These are phyloP conservation scores for Cheilosia scutellata DNA, from an alignment of 2,888 invertebrate species.

Conservation along the genomic window DNA sequence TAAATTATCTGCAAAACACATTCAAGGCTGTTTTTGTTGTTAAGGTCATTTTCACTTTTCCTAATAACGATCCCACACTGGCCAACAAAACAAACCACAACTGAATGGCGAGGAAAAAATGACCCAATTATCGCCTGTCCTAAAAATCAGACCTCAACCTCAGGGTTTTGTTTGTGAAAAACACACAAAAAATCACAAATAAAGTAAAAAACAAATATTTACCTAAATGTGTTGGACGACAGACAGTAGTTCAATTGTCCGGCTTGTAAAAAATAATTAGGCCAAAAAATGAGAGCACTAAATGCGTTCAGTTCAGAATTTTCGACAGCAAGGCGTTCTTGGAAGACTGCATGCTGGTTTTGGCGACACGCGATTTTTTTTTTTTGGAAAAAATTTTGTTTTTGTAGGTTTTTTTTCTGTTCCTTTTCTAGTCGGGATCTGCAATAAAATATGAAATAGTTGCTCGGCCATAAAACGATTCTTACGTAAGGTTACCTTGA, in stretches of 20 bases:
- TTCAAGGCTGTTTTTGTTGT: slow-evolving; percentile 7
- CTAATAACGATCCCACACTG: slow-evolving; percentile 7
- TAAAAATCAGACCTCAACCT: slow-evolving; percentile 56
- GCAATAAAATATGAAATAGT: slow-evolving; percentile 55
- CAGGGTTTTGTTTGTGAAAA: slow-evolving; percentile 12
- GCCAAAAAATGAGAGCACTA: slow-evolving; percentile 80
- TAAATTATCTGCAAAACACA: neutral
- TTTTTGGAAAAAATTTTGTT: slow-evolving; percentile 21
- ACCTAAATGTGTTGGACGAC: slow-evolving; percentile 9
- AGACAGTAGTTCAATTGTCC: slow-evolving; percentile 59
- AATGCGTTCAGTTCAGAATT: slow-evolving; percentile 27
- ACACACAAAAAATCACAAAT: slow-evolving; percentile 48
- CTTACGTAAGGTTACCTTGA: slow-evolving; percentile 73
- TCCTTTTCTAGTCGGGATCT: neutral
- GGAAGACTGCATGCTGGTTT: slow-evolving; percentile 55
- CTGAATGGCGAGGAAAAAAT: slow-evolving; percentile 59
- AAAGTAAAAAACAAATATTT: slow-evolving; percentile 72
- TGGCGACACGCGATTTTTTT: slow-evolving; percentile 57
- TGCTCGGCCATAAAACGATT: slow-evolving; percentile 67
- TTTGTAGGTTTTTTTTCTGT: slow-evolving; percentile 31
- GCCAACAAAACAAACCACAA: slow-evolving; percentile 60
- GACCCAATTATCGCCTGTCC: slow-evolving; percentile 59
- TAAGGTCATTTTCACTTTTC: neutral
- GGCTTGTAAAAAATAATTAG: slow-evolving; percentile 82
- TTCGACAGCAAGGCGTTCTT: slow-evolving; percentile 13